These are phyloP conservation scores for Macrosiphum euphorbiae DNA, from an alignment of 2,888 invertebrate species.

Conservation along the genomic window DNA sequence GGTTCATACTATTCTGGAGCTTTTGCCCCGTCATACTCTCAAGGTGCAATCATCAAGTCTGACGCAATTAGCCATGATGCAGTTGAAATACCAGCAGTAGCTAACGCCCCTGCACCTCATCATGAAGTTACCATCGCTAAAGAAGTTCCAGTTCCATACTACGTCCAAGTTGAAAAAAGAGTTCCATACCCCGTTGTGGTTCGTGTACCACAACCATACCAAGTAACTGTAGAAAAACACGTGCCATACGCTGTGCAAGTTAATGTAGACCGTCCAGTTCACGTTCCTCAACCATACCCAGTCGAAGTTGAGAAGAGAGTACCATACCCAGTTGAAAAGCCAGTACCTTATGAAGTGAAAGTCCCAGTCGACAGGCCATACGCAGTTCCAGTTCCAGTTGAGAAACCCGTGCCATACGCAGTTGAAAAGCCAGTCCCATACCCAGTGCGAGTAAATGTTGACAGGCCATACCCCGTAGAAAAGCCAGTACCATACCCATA, in stretches of 20 bases:
- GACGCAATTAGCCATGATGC: constrained; percentile 71
- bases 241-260: constrained; percentile 78
- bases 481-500: constrained; percentile 85
- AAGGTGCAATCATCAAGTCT: constrained; percentile 67
- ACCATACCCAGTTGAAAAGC: constrained; percentile 70
- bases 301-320: constrained; percentile 68
- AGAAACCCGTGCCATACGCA: constrained; percentile 70
- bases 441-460: constrained; percentile 76
- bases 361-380: constrained; percentile 75
- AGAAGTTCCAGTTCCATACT: constrained; percentile 81
- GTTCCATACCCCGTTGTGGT: constrained; percentile 79
- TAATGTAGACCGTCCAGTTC: constrained; percentile 72
- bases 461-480: constrained; percentile 79
- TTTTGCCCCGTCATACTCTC: constrained; percentile 32
- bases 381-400: constrained; percentile 72
- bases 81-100: neutral
- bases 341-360: constrained; percentile 74
- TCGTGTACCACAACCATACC: constrained; percentile 74
- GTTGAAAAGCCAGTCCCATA: constrained; percentile 74
- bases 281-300: constrained; percentile 67
- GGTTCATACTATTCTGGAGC: constrained; percentile 40
- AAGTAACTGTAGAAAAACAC: constrained; percentile 74
- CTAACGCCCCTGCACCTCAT: constrained; percentile 42
- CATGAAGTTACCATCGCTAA: constrained; percentile 82
- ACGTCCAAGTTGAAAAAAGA: constrained; percentile 73